Evolutionary conservation across 2,797 vertebrate species (phyloP), one percentile per base, ranked within the genome.

Genomic region (Chelmon rostratus): DNA sequence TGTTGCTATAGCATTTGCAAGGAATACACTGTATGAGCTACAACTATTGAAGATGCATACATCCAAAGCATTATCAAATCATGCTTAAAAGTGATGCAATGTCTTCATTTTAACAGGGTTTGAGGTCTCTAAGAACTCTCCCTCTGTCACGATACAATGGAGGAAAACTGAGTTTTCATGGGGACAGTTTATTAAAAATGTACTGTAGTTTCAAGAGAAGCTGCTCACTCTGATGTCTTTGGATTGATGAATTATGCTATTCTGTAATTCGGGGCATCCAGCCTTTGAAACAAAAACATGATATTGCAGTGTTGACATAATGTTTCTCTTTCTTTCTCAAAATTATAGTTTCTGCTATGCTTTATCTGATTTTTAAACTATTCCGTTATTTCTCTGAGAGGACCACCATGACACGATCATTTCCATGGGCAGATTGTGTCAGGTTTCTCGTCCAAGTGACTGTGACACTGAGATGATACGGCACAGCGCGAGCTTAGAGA

Each of bases 381-480:
- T 35, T 58, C 8, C 46, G 15, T 59, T 28, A 47, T 18, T 33
- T 62, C 16, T 33, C 13, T 65, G 12, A 56, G 11, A 40, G 8
- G 33, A 50, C 35, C 37, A 37, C 40, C 54, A 21, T 31, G 44
- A 62, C 35, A 13, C 8, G 57, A 58, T 58, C 37, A 54, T 68
- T 72, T 70, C 5, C 53, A 64, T 21, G 44, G 16, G 18, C 33
- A 47, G 53, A 66, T 25, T 2, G 46, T 5, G 21, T 49, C 44
- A 54, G 49, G 52, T n/a, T 28, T 80, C 46, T 68, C 56, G 31
- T 65, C 64, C 42, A 52, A 70, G 61, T 62, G 50, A 82, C 75
- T 49, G 68, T 79, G 78, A 85, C 79, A 69, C 53, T 73, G 46
- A 73, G 50, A 85, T 83, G 61, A 76, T 72, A 42, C 37, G 33